Conservation (phyloP, 2,888 invertebrate species). For the Urechis unicinctus region DNA sequence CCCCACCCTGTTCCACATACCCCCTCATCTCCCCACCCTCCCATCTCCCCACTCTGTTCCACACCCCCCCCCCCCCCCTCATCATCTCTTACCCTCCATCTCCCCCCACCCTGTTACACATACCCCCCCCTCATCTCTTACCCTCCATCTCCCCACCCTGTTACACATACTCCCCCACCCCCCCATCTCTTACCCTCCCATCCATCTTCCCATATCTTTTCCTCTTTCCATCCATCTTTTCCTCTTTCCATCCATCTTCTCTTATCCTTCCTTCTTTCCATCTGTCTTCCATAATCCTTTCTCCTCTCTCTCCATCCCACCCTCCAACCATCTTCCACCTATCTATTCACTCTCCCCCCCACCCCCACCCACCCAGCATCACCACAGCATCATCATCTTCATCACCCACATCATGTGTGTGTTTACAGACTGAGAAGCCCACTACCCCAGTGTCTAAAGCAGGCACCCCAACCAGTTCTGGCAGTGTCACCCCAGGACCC, state of each 20-base stretch:
- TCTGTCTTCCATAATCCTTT: no score
- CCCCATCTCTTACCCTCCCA: not conserved
- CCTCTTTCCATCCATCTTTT: not conserved
- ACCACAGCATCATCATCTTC: no score
- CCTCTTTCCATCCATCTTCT: not conserved
- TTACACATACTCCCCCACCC: not conserved
- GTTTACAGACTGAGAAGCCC: slow-evolving; percentile 52
- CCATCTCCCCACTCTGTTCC: not conserved
- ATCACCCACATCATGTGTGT: no score
- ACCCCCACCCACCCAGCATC: no score
- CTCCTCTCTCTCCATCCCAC: no score
- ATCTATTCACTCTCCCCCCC: no score
- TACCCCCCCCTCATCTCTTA: not conserved
- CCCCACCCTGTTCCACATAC: not conserved
- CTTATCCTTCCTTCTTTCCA: no score
- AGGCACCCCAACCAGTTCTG: slow-evolving; percentile 69
- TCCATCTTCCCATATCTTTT: not conserved
- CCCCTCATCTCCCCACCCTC: not conserved
- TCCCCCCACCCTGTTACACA: not conserved
- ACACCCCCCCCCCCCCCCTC: not conserved
- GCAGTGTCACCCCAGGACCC: slow-evolving; percentile 46
- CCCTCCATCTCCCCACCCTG: not conserved
- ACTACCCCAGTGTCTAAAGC: slow-evolving; percentile 86
- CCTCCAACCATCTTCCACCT: no score
- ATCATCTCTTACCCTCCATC: not conserved